Evolutionary conservation across 1,140 invertebrate genomes (phyloP), one percentile per base, ranked within the genome.

Genomic region (Panonychus citri): DNA sequence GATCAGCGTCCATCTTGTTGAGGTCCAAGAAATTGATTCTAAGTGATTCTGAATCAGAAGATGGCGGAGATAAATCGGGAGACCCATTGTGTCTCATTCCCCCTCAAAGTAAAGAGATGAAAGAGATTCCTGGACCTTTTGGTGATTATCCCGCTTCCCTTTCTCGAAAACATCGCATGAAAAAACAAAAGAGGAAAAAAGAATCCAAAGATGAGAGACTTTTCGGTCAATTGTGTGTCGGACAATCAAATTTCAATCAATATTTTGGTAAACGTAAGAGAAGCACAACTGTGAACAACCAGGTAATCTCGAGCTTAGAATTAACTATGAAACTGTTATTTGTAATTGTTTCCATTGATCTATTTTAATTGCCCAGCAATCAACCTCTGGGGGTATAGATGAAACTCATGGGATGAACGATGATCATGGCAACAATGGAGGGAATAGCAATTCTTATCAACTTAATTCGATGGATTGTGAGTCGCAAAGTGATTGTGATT

Each of bases 241-340:
- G 52, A 12, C 28, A 53, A 13, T 17, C 15, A 17, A 37, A 17
- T 21, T 51, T 28, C 26, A 21, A 10, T 37, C 52, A 53, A 37
- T 53, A 53, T 39, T 53, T 25, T 53, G 52, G 52, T 26, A 53
- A 53, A 26, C 28, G 52, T 21, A 53, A 53, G 21, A 27, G 52
- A 37, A 53, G 52, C 19, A 39, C 52, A 12, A 39, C 28, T 27
- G 15, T 27, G 13, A 24, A 15, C 49, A 51, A 26, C 3, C 17
- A 43, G 15, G 42, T n/a, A n/a, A n/a, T n/a, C n/a, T n/a, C n/a
- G n/a, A n/a, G n/a, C n/a, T n/a, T n/a, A n/a, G n/a, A n/a, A n/a
- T n/a, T n/a, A n/a, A n/a, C n/a, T n/a, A n/a, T n/a, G n/a, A n/a
- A n/a, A n/a, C n/a, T n/a, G n/a, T 43, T 21, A 43, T 19, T 34